Evolutionary conservation across 2,797 vertebrate species (phyloP).

Genomic region (Microhierax caerulescens): DNA sequence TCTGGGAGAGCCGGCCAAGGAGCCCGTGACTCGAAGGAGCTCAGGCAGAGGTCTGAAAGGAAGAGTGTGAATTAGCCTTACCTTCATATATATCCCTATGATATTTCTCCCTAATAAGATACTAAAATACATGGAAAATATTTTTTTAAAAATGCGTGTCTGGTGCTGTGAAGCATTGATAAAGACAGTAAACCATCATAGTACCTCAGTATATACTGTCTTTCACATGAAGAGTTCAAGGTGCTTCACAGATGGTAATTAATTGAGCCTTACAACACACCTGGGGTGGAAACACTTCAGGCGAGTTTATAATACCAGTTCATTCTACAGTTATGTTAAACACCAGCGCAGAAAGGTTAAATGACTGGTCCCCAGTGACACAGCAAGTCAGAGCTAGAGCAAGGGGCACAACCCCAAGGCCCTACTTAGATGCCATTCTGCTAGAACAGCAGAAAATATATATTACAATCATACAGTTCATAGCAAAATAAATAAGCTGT

Average conservation of each 20-base stretch:
- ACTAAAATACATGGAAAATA: not conserved
- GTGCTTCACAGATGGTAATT: not conserved
- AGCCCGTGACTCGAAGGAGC: not conserved
- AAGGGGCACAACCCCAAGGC: not conserved
- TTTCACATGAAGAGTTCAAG: not conserved
- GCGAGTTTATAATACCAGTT: not conserved
- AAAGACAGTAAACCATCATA: not conserved
- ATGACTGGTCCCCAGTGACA: not conserved
- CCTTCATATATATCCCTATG: not conserved
- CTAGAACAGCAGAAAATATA: not conserved
- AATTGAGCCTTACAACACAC: slow-evolving; percentile 34
- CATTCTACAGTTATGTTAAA: slow-evolving; percentile 23
- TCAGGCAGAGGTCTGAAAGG: not conserved
- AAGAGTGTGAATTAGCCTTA: not conserved
- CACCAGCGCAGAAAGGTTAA: not conserved
- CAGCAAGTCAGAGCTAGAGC: not conserved
- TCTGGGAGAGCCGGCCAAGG: rapidly evolving
- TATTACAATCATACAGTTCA: not conserved
- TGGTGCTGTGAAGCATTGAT: not conserved
- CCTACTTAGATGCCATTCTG: not conserved
- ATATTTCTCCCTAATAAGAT: not conserved
- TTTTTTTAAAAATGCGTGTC: not conserved
- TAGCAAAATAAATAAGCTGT: not conserved
- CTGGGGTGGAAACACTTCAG: slow-evolving; percentile 19
- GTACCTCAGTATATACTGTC: not conserved